Conservation (phyloP, 2,888 invertebrate genomes). For the Anoncus sp. region DNA sequence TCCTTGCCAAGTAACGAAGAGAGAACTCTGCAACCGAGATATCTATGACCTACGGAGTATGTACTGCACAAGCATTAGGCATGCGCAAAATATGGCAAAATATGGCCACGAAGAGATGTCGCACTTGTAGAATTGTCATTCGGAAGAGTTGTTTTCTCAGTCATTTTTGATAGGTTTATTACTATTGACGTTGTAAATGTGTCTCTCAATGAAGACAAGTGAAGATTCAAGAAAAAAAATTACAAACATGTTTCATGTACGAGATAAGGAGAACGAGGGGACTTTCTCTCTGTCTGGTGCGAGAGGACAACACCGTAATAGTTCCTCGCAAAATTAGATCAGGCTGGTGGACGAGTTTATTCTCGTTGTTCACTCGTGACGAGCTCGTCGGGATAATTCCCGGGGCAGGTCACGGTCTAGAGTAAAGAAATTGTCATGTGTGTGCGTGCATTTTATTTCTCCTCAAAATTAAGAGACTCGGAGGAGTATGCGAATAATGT, state of each 20-base stretch:
- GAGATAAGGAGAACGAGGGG: slow-evolving; percentile 26
- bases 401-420: slow-evolving; percentile 65
- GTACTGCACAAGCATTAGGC: neutral
- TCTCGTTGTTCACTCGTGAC: slow-evolving; percentile 45
- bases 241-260: slow-evolving; percentile 29
- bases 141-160: neutral
- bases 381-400: slow-evolving; percentile 28
- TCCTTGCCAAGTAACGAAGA: too few relatives aligned
- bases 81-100: neutral
- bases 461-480: slow-evolving; percentile 72
- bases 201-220: neutral
- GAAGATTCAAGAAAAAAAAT: slow-evolving; percentile 19
- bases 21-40: neutral
- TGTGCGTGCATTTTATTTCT: slow-evolving; percentile 58
- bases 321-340: slow-evolving; percentile 67
- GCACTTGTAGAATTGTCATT: neutral
- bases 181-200: neutral
- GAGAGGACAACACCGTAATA: slow-evolving; percentile 36
- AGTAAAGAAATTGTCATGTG: slow-evolving; percentile 22
- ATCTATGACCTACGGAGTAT: neutral
- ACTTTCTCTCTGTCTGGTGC: slow-evolving; percentile 65
- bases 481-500: slow-evolving; percentile 75
- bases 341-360: slow-evolving; percentile 47
- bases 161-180: neutral
- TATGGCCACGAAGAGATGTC: too few relatives aligned